phyloP scores from a whole-genome alignment of 2,888 invertebrate genomes.

The Caenorhabditis afra region DNA sequence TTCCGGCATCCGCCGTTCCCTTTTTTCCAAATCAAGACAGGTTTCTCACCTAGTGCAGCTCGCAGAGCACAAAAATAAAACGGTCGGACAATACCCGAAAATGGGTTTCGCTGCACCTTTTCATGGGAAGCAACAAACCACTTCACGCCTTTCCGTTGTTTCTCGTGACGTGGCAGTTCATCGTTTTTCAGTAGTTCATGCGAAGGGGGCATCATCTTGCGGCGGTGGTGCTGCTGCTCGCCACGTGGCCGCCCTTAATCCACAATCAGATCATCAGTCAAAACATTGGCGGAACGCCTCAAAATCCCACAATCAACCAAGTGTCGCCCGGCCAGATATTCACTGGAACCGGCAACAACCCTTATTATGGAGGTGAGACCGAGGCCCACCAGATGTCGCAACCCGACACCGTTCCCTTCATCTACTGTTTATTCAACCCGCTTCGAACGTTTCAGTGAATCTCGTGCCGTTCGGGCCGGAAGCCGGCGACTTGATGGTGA shows the following conservation, averaged over 20 bases:
- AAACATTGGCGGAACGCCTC: slow-evolving; percentile 52
- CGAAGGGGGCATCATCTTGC: slow-evolving; percentile 38
- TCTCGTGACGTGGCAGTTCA: neutral
- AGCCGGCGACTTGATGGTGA: slow-evolving; percentile 76
- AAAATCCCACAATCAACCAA: slow-evolving; percentile 60
- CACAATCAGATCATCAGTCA: slow-evolving; percentile 53
- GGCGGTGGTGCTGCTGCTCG: slow-evolving; percentile 50
- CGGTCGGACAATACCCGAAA: no score
- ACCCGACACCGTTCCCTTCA: slow-evolving; percentile 24
- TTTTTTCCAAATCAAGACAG: neutral
- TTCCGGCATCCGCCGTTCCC: no score
- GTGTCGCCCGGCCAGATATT: slow-evolving; percentile 67
- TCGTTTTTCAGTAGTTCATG: slow-evolving; percentile 39
- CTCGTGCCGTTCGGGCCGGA: slow-evolving; percentile 79
- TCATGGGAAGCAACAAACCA: neutral
- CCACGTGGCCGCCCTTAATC: slow-evolving; percentile 29
- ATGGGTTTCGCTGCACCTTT: neutral
- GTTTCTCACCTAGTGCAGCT: neutral
- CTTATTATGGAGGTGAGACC: slow-evolving; percentile 76
- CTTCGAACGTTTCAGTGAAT: slow-evolving; percentile 67
- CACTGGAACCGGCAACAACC: slow-evolving; percentile 74
- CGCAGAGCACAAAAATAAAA: slow-evolving; percentile 1
- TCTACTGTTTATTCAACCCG: no score
- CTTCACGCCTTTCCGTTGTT: no score
- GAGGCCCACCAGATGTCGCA: slow-evolving; percentile 16